phyloP scores from a whole-genome alignment of 2,888 invertebrate species.

The Molanna angustata region DNA sequence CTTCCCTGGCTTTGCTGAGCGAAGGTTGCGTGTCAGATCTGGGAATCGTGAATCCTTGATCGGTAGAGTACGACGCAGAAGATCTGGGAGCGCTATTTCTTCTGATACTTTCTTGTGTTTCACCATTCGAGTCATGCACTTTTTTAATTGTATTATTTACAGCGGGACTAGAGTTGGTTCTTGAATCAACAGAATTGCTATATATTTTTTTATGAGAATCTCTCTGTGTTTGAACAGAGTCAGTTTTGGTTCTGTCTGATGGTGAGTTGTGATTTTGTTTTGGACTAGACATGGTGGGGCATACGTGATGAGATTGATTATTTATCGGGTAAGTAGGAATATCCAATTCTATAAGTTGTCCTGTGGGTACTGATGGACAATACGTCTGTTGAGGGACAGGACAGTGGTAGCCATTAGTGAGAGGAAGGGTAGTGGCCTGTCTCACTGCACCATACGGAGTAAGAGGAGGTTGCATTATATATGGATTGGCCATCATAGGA shows the following conservation, averaged over 20 bases:
- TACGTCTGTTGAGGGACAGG: constrained; percentile 42
- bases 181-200: constrained; percentile 13
- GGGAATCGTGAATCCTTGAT: constrained; percentile 40
- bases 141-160: constrained; percentile 10
- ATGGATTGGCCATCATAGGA: constrained; percentile 47
- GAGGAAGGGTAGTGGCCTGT: constrained; percentile 48
- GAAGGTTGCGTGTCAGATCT: constrained; percentile 52
- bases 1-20: constrained; percentile 57
- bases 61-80: constrained; percentile 20
- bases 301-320: constrained; percentile 34
- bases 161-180: not conserved
- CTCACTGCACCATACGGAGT: constrained; percentile 45
- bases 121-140: constrained; percentile 23
- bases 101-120: constrained; percentile 31
- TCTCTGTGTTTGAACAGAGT: constrained; percentile 37
- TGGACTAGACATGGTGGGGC: constrained; percentile 41
- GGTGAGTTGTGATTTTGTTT: constrained; percentile 28
- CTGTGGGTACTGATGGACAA: constrained; percentile 61
- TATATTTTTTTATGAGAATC: constrained; percentile 18
- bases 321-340: constrained; percentile 38
- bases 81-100: constrained; percentile 32
- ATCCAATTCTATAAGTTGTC: constrained; percentile 66
- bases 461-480: constrained; percentile 47
- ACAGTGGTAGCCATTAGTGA: constrained; percentile 47
- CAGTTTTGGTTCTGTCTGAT: constrained; percentile 38